A percentile compares a stretch with the other conserved stretches of the same genome.
Conservation (phyloP, 2,888 invertebrate genomes). For the Dysmachus trigonus region DNA sequence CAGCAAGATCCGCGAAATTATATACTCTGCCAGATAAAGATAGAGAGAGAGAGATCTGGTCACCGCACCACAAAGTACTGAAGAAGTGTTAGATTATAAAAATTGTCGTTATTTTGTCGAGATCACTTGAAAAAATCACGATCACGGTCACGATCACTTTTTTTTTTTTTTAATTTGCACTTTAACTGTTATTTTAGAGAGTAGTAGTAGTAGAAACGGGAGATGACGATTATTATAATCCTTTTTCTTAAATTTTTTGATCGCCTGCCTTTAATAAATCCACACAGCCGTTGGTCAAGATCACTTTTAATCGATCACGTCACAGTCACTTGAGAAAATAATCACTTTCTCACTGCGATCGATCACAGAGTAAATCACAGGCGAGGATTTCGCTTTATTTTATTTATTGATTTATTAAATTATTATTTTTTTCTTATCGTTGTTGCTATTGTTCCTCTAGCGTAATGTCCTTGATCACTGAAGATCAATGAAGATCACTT, state of each 20-base stretch:
- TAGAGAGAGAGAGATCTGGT: background rate
- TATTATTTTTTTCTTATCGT: background rate
- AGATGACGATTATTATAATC: constrained; percentile 14
- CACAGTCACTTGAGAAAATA: background rate
- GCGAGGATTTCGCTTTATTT: too few species aligned
- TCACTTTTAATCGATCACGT: constrained; percentile 6
- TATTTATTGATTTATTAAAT: background rate
- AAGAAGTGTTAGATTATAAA: background rate
- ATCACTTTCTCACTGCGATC: background rate
- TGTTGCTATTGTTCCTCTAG: background rate
- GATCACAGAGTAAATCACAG: background rate
- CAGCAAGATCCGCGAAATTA: background rate
- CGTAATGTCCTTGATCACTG: constrained; percentile 10
- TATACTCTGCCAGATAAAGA: background rate
- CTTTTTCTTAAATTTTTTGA: background rate
- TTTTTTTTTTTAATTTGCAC: background rate
- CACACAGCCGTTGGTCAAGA: constrained; percentile 5
- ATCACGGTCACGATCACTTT: constrained; percentile 15
- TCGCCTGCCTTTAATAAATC: background rate
- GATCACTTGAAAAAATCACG: background rate
- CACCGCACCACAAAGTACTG: background rate
- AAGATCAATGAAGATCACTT: constrained; percentile 7
- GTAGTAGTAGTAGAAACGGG: background rate
- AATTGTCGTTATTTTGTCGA: background rate
- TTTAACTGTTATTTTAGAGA: background rate